Evolutionary conservation across 2,113 vertebrate species (phyloP), one percentile per base, ranked within the genome.

Genomic region (Pseudorhombus dupliciocellatus): DNA sequence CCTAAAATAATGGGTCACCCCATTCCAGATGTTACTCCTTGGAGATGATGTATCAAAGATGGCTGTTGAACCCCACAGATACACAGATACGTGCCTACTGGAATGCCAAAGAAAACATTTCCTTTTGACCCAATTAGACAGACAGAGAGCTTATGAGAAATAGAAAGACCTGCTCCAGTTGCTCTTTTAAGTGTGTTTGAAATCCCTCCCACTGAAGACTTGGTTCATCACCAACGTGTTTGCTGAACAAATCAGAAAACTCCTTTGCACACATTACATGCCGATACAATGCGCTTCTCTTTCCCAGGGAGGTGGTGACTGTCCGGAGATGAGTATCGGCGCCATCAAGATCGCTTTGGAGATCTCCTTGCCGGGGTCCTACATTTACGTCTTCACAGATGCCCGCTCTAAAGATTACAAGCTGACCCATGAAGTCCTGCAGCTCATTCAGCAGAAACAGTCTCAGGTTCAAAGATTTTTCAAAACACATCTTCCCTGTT

Each of bases 401-500:
- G 98, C 98, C 1, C 94, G 97, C 4, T 99, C 98, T 34, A 99
- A 99, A 91, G 98, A 99, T 83, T 99, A 97, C 85, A 95, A 91
- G 31, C 93, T 99, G 37, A 89, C 96, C 10, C 94, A 98, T 2
- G 97, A 99, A 28, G 98, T 99, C 50, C 91, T 99, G 65, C 97
- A 98, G 70, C 96, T 99, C 52, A 99, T 99, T 88, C 98, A 99
- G 9, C 97, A 98, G 90, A 99, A 99, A n/a, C 98, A 99, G 57
- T 99, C 98, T 18, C 98, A 99, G 91, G 98, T 99, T 64, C 14
- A 6, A 54, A 24, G 10, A 22, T 53, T 54, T 40, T 14, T 25
- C 15, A 4, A 44, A 44, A 16, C 5, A 67, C 18, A 7, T 21
- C 14, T 42, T 12, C 18, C 10, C 15, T 3, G 16, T 44, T 30